Percentiles rank a stretch among this genome's conserved stretches.
Conservation (phyloP, 2,113 vertebrate genomes). For the Lates calcarifer region DNA sequence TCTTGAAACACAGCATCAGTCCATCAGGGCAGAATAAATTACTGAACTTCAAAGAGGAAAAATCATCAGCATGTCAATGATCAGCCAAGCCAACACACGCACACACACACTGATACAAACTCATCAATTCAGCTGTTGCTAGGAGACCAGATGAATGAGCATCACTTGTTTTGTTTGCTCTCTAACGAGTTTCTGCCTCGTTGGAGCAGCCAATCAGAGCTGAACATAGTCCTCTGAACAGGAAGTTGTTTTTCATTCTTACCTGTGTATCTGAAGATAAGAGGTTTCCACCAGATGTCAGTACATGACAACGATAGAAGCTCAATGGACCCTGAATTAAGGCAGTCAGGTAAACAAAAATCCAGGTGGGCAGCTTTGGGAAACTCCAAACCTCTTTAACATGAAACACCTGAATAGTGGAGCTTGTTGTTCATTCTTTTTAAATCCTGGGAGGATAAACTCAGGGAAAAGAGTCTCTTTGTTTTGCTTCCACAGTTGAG, state of each 20-base stretch:
- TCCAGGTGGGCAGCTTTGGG: too few relatives aligned
- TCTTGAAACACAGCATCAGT: neutral
- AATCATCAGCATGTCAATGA: constrained; percentile 71
- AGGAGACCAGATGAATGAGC: constrained; percentile 51
- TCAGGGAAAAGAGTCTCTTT: neutral
- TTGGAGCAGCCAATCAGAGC: constrained; percentile 50
- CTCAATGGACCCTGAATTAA: neutral
- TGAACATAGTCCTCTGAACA: rapidly evolving
- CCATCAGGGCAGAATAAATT: constrained; percentile 34
- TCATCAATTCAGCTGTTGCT: constrained; percentile 57
- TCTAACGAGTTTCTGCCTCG: constrained; percentile 17
- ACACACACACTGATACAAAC: neutral
- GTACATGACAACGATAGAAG: neutral
- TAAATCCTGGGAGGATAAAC: neutral
- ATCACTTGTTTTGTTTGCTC: constrained; percentile 38
- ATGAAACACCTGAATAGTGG: too few relatives aligned
- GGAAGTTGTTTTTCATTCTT: neutral
- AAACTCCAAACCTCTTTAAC: too few relatives aligned
- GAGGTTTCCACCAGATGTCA: constrained; percentile 1
- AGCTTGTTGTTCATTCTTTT: too few relatives aligned
- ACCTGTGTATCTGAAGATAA: constrained; percentile 6
- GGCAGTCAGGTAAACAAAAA: neutral
- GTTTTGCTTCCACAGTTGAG: too few relatives aligned
- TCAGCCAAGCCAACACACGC: constrained; percentile 7
- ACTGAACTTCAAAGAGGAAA: constrained; percentile 52